Conservation (phyloP, 2,888 invertebrate genomes). For the Cremastobaeus sp. region DNA sequence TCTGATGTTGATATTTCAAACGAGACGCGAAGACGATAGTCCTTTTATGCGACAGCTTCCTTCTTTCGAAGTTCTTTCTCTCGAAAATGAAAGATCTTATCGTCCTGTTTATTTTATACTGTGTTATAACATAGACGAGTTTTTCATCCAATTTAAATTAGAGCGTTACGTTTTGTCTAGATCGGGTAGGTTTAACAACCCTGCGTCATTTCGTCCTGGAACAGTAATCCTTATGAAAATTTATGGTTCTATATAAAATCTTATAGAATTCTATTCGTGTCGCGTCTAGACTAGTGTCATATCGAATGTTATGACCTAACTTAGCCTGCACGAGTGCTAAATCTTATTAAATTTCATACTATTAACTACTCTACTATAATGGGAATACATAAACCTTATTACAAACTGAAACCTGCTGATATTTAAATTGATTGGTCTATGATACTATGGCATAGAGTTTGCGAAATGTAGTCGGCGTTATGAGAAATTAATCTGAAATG, state of each 20-base stretch:
- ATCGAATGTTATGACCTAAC: conserved; percentile 41
- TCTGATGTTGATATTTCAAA: conserved; percentile 50
- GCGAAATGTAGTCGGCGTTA: no score
- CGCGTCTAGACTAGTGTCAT: conserved; percentile 36
- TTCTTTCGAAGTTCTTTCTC: conserved; percentile 13
- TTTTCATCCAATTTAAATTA: conserved; percentile 36
- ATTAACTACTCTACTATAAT: neutral
- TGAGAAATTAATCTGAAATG: no score
- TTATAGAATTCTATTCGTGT: conserved; percentile 28
- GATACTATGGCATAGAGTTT: no score
- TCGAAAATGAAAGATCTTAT: conserved; percentile 40
- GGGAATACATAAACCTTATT: no score
- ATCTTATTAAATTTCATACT: conserved; percentile 28
- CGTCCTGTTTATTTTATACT: conserved; percentile 22
- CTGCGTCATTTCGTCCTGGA: conserved; percentile 35
- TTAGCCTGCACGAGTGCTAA: conserved; percentile 41
- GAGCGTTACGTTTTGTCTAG: conserved; percentile 39
- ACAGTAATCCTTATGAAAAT: conserved; percentile 50
- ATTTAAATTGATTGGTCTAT: neutral
- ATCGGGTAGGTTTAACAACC: conserved; percentile 37
- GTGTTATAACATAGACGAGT: conserved; percentile 33
- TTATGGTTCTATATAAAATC: conserved; percentile 43
- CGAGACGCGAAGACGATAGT: conserved; percentile 34
- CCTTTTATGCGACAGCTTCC: conserved; percentile 35
- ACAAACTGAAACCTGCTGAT: neutral